phyloP scores from a whole-genome alignment of 2,888 invertebrate genomes.

The Synanthedon formicaeformis region DNA sequence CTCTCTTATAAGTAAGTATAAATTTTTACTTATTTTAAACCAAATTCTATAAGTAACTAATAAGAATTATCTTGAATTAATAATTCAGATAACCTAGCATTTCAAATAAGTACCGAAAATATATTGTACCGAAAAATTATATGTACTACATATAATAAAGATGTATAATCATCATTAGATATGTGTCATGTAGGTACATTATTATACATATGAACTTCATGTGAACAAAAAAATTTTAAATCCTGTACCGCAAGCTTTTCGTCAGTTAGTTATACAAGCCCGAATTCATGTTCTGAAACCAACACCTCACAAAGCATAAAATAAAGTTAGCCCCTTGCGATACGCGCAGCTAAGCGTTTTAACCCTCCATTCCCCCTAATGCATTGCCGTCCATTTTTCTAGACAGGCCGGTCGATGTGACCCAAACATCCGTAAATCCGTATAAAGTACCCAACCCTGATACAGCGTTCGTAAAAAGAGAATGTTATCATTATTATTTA shows the following conservation, averaged over 20 bases:
- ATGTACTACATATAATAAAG: too few species aligned
- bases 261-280: neutral
- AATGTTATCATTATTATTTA: too few species aligned
- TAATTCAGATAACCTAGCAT: too few species aligned
- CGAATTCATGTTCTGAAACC: neutral
- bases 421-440: constrained; percentile 48
- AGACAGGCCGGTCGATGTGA: constrained; percentile 35
- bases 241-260: neutral
- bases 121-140: too few species aligned
- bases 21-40: too few species aligned
- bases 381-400: constrained; percentile 48
- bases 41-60: too few species aligned
- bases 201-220: too few species aligned
- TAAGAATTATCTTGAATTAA: too few species aligned
- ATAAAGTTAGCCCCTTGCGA: constrained; percentile 28
- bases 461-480: neutral
- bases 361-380: constrained; percentile 41
- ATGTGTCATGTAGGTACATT: too few species aligned
- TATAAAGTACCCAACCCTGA: constrained; percentile 34
- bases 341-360: constrained; percentile 31
- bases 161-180: too few species aligned
- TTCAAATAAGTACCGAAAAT: too few species aligned
- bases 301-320: constrained; percentile 13
- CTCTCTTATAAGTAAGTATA: too few species aligned
- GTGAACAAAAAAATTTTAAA: neutral